These are phyloP conservation scores for Radopholus similis DNA, from an alignment of 1,140 invertebrate species.

Conservation along the genomic window DNA sequence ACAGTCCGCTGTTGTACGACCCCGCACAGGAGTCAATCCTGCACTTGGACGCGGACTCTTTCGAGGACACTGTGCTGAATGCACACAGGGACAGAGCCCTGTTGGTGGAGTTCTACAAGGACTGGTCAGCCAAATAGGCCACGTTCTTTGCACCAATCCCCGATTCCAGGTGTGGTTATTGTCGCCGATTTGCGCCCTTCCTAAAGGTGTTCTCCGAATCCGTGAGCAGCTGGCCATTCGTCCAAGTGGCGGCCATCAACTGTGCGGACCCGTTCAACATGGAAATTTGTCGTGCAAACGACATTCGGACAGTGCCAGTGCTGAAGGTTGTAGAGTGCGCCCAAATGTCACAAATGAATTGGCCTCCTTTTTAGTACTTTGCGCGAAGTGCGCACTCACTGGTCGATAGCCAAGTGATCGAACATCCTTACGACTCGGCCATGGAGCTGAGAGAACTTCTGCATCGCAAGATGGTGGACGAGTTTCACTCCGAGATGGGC, in stretches of 20 bases:
- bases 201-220: conserved; percentile 39
- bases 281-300: conserved; percentile 42
- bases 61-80: conserved; percentile 41
- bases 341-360: no score
- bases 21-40: conserved; percentile 46
- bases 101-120: conserved; percentile 49
- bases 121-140: no score
- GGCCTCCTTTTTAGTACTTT: conserved; percentile 49
- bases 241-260: conserved; percentile 48
- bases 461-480: conserved; percentile 2
- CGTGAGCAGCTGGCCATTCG: conserved; percentile 36
- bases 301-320: conserved; percentile 22
- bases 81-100: conserved; percentile 24
- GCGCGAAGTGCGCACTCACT: conserved; percentile 29
- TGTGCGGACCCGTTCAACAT: conserved; percentile 48
- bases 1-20: conserved; percentile 46
- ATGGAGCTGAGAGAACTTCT: conserved; percentile 4
- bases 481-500: conserved; percentile 2
- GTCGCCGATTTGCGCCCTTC: conserved; percentile 50
- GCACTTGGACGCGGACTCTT: conserved; percentile 46
- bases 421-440: conserved; percentile 14
- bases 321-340: no score
- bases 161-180: conserved; percentile 38
- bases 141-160: no score
- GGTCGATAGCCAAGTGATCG: conserved; percentile 25